phyloP scores from a whole-genome alignment of 2,888 invertebrate species.

The Cryptosula pallasiana region DNA sequence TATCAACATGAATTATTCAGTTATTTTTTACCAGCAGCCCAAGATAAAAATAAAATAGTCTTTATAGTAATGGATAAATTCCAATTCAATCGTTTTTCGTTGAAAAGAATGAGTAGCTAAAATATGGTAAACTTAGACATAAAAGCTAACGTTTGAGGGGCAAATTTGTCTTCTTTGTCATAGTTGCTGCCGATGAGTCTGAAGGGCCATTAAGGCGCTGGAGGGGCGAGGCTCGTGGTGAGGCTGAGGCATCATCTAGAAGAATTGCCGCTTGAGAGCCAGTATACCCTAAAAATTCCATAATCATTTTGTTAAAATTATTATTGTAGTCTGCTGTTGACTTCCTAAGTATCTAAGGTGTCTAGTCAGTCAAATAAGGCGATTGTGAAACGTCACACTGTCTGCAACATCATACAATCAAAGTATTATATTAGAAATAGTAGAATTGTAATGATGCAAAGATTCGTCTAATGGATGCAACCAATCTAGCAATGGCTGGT shows the following conservation, averaged over 20 bases:
- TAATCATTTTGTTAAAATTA: neutral
- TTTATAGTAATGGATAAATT: too few relatives aligned
- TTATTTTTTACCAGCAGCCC: too few relatives aligned
- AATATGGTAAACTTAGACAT: neutral
- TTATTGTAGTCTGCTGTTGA: neutral
- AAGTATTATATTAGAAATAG: neutral
- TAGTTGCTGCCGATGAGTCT: too few relatives aligned
- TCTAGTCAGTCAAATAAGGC: neutral
- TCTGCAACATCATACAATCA: neutral
- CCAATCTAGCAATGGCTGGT: neutral
- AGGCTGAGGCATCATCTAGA: too few relatives aligned
- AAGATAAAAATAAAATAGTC: too few relatives aligned
- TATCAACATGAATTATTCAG: too few relatives aligned
- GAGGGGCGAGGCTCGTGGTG: too few relatives aligned
- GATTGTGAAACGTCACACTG: neutral
- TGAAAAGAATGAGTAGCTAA: neutral
- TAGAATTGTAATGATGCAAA: neutral
- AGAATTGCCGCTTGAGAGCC: neutral
- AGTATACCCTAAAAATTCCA: neutral
- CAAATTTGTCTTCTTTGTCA: neutral
- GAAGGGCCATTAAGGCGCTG: too few relatives aligned
- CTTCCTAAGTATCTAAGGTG: neutral
- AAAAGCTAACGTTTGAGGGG: neutral
- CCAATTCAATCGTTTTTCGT: too few relatives aligned
- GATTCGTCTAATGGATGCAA: neutral